A percentile compares a stretch with the other conserved stretches of the same genome.
Evolutionary conservation across 2,113 vertebrate species (phyloP).

Genomic region (Ptilorrhoa leucosticta): DNA sequence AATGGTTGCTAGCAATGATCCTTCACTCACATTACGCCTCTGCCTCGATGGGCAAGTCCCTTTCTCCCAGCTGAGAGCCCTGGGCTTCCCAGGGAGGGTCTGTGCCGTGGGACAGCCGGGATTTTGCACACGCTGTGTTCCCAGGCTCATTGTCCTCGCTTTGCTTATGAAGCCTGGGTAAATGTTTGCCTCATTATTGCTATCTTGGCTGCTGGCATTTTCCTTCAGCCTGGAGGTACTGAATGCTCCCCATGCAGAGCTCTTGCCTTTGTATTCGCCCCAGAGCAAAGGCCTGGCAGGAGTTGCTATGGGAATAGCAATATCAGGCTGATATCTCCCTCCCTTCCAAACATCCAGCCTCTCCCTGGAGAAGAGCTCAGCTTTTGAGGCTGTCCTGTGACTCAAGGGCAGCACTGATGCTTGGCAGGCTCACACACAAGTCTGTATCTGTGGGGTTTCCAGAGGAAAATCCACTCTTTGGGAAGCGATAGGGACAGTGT

Average conservation of each 20-base stretch:
- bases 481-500: background rate
- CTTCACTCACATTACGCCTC: background rate
- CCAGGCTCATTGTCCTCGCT: background rate
- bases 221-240: background rate
- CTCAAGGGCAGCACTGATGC: background rate
- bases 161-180: background rate
- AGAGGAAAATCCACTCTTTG: background rate
- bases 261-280: background rate
- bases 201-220: background rate
- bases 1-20: background rate
- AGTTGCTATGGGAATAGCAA: background rate
- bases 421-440: background rate
- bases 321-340: background rate
- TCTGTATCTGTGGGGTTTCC: background rate
- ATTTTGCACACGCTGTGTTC: background rate
- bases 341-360: background rate
- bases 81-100: background rate
- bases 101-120: background rate
- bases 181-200: conserved; percentile 16
- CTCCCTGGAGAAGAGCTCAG: background rate
- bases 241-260: background rate
- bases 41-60: background rate
- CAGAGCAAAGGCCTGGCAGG: background rate
- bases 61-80: background rate
- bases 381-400: background rate